A percentile compares a stretch with the other conserved stretches of the same genome.
Conservation (phyloP, 2,113 vertebrate genomes). For the Pagrus major region DNA sequence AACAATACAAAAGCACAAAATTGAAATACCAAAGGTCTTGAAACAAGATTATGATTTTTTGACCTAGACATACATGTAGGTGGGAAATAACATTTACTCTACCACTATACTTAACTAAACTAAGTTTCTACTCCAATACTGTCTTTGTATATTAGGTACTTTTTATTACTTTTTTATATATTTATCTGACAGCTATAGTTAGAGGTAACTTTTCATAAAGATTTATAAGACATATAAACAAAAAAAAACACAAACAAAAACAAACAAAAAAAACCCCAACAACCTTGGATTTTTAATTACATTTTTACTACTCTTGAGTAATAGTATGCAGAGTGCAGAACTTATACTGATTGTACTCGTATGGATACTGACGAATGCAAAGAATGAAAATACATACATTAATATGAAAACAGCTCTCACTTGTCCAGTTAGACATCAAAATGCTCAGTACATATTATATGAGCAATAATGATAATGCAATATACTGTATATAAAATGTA, state of each 20-base stretch:
- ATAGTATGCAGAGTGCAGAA: not conserved
- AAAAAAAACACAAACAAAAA: no score
- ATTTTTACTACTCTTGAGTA: not conserved
- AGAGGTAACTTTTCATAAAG: no score
- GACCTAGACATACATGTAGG: not conserved
- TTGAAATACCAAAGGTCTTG: not conserved
- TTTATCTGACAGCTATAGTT: not conserved
- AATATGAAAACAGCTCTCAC: no score
- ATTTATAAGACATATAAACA: no score
- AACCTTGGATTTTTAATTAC: no score
- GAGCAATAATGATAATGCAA: not conserved
- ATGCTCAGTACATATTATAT: not conserved
- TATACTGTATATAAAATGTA: not conserved
- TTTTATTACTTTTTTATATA: not conserved
- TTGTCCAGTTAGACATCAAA: not conserved
- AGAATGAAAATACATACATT: no score
- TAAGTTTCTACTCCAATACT: not conserved
- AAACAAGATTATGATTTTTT: not conserved
- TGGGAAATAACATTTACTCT: not conserved
- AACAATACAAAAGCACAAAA: not conserved
- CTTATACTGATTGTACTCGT: not conserved
- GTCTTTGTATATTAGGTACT: not conserved
- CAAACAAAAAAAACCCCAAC: no score
- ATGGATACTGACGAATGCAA: not conserved
- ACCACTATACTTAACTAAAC: not conserved